phyloP scores from a whole-genome alignment of 2,888 invertebrate genomes.

The Ophion ellenae region DNA sequence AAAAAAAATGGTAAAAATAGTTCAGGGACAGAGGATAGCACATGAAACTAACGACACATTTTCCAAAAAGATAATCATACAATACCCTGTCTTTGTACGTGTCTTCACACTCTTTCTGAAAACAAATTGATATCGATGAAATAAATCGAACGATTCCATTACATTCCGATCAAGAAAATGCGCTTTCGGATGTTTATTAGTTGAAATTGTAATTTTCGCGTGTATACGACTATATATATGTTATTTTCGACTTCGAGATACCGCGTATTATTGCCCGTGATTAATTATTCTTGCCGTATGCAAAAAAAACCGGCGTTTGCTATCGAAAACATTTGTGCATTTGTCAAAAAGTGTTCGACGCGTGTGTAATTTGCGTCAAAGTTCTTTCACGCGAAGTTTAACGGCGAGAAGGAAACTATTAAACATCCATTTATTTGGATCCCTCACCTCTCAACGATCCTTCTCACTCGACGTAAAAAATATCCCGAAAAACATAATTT shows the following conservation, averaged over 20 bases:
- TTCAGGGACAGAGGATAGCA: slow-evolving; percentile 79
- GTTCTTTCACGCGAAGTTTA: slow-evolving; percentile 1
- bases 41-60: slow-evolving; percentile 84
- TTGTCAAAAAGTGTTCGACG: not conserved
- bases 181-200: slow-evolving; percentile 6
- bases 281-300: not conserved
- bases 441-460: slow-evolving; percentile 40
- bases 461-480: not conserved
- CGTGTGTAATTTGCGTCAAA: not conserved
- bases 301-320: not conserved
- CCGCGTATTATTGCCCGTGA: not conserved
- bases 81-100: slow-evolving; percentile 93
- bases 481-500: not conserved
- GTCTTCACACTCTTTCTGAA: slow-evolving; percentile 93
- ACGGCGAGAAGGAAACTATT: not conserved
- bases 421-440: slow-evolving; percentile 6
- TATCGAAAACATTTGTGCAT: not conserved
- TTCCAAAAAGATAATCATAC: slow-evolving; percentile 85
- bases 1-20: slow-evolving; percentile 74
- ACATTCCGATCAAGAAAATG: slow-evolving; percentile 46
- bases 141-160: slow-evolving; percentile 66
- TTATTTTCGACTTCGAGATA: not conserved
- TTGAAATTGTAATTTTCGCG: not conserved
- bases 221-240: too few relatives aligned
- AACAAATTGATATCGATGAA: slow-evolving; percentile 84